These are phyloP conservation scores for Listronotus oregonensis DNA, from an alignment of 1,140 invertebrate genomes.

Conservation along the genomic window DNA sequence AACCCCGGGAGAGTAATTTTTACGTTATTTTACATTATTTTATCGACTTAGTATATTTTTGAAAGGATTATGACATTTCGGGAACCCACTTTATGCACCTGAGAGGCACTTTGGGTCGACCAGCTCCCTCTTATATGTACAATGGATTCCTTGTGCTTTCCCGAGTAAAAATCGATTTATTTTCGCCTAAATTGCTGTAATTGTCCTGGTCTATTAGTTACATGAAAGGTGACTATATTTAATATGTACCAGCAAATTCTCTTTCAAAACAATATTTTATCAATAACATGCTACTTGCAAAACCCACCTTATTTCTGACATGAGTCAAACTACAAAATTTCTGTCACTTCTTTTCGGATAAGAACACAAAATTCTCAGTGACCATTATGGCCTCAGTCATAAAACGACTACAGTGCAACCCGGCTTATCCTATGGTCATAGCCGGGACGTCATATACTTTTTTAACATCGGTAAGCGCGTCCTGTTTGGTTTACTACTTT, in stretches of 20 bases:
- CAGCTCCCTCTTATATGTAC: no score
- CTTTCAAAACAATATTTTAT: background rate
- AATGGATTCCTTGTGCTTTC: no score
- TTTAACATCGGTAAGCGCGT: slow-evolving; percentile 8
- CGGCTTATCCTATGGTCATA: slow-evolving; percentile 7
- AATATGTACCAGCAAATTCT: background rate
- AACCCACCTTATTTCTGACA: background rate
- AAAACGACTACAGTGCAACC: slow-evolving; percentile 8
- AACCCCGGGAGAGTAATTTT: no score
- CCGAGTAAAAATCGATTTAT: no score
- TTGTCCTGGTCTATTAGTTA: no score
- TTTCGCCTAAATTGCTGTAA: no score
- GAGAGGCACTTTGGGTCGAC: no score
- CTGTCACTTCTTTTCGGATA: background rate
- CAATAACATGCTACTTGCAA: background rate
- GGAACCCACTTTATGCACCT: no score
- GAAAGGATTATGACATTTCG: no score
- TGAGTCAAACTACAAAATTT: background rate
- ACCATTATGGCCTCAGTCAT: slow-evolving; percentile 13
- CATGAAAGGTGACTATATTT: background rate
- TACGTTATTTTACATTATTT: no score
- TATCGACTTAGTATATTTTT: no score
- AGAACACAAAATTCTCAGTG: slow-evolving; percentile 15
- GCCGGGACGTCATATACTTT: slow-evolving; percentile 20
- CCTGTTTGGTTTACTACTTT: slow-evolving; percentile 18